Base-by-base conservation (phyloP, 35 echinoderm and acorn worm species). In the Lytechinus pictus region DNA sequence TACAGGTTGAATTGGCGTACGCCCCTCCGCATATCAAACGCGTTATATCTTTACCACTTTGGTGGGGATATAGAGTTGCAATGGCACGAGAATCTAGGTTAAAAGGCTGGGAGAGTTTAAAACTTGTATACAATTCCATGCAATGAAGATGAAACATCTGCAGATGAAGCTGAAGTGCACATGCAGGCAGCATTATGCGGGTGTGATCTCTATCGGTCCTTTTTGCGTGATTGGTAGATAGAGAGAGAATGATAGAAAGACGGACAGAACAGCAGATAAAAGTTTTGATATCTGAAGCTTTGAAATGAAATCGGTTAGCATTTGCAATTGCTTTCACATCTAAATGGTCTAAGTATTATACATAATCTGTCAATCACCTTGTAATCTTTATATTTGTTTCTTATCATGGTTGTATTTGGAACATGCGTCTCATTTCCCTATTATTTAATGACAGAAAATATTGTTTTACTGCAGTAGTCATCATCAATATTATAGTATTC, bases 61-160 rank as follows among this genome's bases (percentile, higher is more conserved):
- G 1, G 21, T 24, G 19, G 66, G 66, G 66, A 24, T 79, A 24
- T 79, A 79, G 66, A 24, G 66, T 79, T 79, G 66, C 66, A 79
- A 79, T 79, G 66, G 66, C 66, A 24, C 66, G 66, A 79, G 66
- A 79, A 79, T 79, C 66, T 79, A 79, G 66, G 66, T 79, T 79
- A 79, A 79, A 79, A 79, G 66, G 66, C 66, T 79, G 66, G 19
- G 66, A 79, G 16, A 79, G 19, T 60, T 44, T n/a, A 79, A 79
- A 24, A 79, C 12, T 19, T 79, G 66, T 79, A 79, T n/a, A 79
- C 66, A 24, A 79, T 79, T 79, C 19, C n/a, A 16, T 79, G 66
- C 66, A 79, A 79, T 14, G 66, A 79, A 79, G 66, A 79, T 79
- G 66, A 79, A 79, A 79, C 66, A 79, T 79, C 66, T 79, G 66